These are phyloP conservation scores for Bostrychus sinensis DNA, from an alignment of 2,113 vertebrate genomes.

Conservation along the genomic window DNA sequence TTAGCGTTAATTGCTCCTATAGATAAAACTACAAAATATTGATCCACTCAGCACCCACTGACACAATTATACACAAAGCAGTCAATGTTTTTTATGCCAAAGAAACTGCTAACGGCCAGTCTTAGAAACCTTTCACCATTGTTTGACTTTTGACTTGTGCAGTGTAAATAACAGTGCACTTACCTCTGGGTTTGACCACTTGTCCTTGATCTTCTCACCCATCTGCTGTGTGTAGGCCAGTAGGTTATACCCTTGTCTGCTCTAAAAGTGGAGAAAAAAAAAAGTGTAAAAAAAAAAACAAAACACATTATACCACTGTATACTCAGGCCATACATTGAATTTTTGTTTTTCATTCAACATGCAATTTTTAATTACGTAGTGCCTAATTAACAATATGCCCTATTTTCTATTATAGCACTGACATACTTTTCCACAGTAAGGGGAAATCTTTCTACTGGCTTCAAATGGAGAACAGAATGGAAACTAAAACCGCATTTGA, in stretches of 20 bases:
- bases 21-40: too few species aligned
- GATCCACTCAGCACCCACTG: too few species aligned
- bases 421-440: neutral
- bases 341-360: neutral
- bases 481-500: conserved; percentile 21
- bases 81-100: neutral
- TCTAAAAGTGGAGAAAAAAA: conserved; percentile 68
- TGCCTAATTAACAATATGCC: neutral
- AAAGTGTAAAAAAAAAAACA: conserved; percentile 37
- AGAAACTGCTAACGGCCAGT: neutral
- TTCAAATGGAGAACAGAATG: neutral
- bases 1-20: too few species aligned
- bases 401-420: neutral
- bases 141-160: neutral
- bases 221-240: conserved; percentile 84
- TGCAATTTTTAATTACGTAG: neutral
- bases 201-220: conserved; percentile 87
- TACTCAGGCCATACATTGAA: neutral
- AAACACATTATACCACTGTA: conserved; percentile 2
- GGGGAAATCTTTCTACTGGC: neutral
- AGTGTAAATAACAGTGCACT: conserved; percentile 46
- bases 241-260: conserved; percentile 82
- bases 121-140: too few species aligned
- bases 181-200: conserved; percentile 88
- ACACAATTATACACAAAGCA: too few species aligned